Evolutionary conservation across 2,888 invertebrate genomes (phyloP), one percentile per base, ranked within the genome.

Genomic region (Mesorhabditis spiculigera): DNA sequence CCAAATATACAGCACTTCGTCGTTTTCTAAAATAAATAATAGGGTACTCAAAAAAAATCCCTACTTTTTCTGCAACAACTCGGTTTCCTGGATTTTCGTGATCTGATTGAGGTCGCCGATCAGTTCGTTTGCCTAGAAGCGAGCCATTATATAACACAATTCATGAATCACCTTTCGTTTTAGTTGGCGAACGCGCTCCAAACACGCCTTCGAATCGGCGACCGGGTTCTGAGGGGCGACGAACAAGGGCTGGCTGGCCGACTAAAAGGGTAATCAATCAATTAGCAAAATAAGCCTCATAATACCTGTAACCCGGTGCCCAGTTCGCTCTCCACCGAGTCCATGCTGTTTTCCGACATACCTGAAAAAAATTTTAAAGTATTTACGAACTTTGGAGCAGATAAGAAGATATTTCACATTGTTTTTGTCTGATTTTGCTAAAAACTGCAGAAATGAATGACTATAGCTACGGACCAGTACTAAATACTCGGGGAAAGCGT

Each of bases 181-280:
- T 10, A 13, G 58, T n/a, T 10, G n/a, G 58, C 8, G 58, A 50
- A n/a, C 58, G 8, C 58, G 58, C n/a, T 50, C 58, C 10, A 50
- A 13, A 3, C n/a, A 13, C n/a, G 58, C n/a, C 58, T 10, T 50
- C 58, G 58, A n/a, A 13, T 50, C 58, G 58, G 58, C 10, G n/a
- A 63, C 76, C 41, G 67, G 69, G 41, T 71, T 76, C 44, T 69
- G 68, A 5, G 65, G 74, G 42, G 70, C 76, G 0, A 64, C 67
- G 0, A 68, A 71, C 6, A 68, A 68, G 6, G 73, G 70, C 0
- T 74, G 68, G 63, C 77, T 74, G 71, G 79, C 77, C 66, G 81
- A 81, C 65, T 74, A 78, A 4, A 71, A 77, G 10, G 77, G 28
- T 28, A 28, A 28, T 28, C 28, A 28, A 28, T 28, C 28, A 28